These are phyloP conservation scores for Danionella cerebrum DNA, from an alignment of 2,113 vertebrate genomes.

Conservation along the genomic window DNA sequence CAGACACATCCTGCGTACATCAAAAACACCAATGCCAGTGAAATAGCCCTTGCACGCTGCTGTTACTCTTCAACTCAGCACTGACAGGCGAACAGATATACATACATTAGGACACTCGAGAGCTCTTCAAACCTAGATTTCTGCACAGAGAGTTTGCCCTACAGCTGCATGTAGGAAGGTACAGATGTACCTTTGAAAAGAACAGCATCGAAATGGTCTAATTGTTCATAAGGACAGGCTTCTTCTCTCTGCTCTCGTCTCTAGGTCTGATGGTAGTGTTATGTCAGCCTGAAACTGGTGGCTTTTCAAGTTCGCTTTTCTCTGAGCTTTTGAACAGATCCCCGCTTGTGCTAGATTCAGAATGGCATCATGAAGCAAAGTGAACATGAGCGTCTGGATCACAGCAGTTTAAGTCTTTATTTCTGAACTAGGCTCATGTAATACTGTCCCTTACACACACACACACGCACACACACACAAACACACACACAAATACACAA, in stretches of 20 bases:
- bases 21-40: conserved; percentile 6
- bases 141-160: conserved; percentile 2
- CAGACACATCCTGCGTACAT: background rate
- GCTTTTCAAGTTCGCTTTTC: background rate
- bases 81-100: background rate
- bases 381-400: conserved; percentile 14
- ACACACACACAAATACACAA: conserved; percentile 10
- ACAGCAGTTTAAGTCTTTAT: conserved; percentile 22
- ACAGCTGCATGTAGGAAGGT: background rate
- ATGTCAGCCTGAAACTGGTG: conserved; percentile 8
- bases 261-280: background rate
- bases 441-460: background rate
- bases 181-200: background rate
- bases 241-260: background rate
- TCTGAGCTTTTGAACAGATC: background rate
- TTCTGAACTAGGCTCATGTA: conserved; percentile 12
- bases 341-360: conserved; percentile 19
- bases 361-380: conserved; percentile 9
- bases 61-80: conserved; percentile 4
- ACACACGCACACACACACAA: background rate
- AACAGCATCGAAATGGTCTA: background rate
- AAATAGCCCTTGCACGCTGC: conserved; percentile 19
- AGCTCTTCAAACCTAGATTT: background rate
- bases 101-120: background rate
- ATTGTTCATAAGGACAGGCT: background rate